These are phyloP conservation scores for Anas platyrhynchos DNA, from an alignment of 2,113 vertebrate species.

Conservation along the genomic window DNA sequence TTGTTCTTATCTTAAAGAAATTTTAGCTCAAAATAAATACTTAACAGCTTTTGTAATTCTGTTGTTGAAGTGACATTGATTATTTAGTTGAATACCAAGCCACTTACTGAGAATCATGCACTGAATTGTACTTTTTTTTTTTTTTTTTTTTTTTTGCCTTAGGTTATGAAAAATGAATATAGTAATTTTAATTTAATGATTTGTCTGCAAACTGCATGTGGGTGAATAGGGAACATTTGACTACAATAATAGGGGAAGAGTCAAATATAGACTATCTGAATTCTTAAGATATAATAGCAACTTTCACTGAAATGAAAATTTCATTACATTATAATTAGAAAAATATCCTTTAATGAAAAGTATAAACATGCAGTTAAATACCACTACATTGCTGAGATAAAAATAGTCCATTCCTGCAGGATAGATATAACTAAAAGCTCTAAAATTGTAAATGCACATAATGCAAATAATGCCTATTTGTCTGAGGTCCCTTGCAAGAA, in stretches of 20 bases:
- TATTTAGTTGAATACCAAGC: not conserved
- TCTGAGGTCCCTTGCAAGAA: not conserved
- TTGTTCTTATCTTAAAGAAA: not conserved
- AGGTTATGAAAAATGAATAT: not conserved
- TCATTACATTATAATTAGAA: not conserved
- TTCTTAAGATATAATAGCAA: constrained; percentile 4
- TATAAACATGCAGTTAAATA: not conserved
- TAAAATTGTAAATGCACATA: not conserved
- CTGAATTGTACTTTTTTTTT: not conserved
- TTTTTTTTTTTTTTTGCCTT: constrained; percentile 1
- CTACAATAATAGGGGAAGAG: not conserved
- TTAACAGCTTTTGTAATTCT: constrained; percentile 3
- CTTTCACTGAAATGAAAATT: constrained; percentile 24
- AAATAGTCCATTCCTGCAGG: not conserved
- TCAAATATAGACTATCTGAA: not conserved
- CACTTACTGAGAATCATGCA: not conserved
- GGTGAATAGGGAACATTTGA: not conserved
- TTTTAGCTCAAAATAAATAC: not conserved
- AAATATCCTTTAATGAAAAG: not conserved
- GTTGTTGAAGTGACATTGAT: not conserved
- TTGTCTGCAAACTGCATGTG: not conserved
- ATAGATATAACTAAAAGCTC: not conserved
- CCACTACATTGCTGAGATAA: not conserved
- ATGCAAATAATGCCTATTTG: not conserved
- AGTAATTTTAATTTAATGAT: constrained; percentile 51